phyloP scores from a whole-genome alignment of 2,113 vertebrate species.

The Poeciliopsis occidentalis region DNA sequence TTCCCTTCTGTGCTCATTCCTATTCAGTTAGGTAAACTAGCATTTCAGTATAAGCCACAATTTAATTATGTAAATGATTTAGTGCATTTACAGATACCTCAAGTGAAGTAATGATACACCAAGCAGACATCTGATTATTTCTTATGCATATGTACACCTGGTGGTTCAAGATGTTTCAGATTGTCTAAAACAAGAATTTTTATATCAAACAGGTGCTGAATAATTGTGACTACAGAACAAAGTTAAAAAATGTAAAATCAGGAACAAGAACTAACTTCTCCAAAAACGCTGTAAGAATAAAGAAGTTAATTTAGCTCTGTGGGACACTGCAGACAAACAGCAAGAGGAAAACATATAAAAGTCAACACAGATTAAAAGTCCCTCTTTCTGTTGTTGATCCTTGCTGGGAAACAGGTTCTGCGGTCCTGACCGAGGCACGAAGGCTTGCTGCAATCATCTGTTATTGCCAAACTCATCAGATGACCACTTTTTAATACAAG shows the following conservation, averaged over 20 bases:
- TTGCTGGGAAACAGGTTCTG: conserved; percentile 38
- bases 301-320: conserved; percentile 17
- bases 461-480: conserved; percentile 50
- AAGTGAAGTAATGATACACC: conserved; percentile 17
- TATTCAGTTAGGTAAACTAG: conserved; percentile 14
- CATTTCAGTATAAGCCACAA: background rate
- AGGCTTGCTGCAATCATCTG: conserved; percentile 53
- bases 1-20: conserved; percentile 27
- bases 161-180: conserved; percentile 14
- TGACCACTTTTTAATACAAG: conserved; percentile 42
- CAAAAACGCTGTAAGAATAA: background rate
- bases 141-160: conserved; percentile 5
- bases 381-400: conserved; percentile 9
- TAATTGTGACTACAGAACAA: background rate
- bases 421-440: conserved; percentile 57
- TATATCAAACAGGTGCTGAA: background rate
- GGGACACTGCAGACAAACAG: background rate
- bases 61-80: conserved; percentile 33
- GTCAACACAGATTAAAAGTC: conserved; percentile 10
- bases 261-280: conserved; percentile 5
- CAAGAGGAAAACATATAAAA: conserved; percentile 4
- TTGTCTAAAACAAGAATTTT: conserved; percentile 10
- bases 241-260: background rate
- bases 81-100: conserved; percentile 17
- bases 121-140: conserved; percentile 1